Evolutionary conservation across 2,113 vertebrate genomes (phyloP).

Genomic region (Etia nguti): DNA sequence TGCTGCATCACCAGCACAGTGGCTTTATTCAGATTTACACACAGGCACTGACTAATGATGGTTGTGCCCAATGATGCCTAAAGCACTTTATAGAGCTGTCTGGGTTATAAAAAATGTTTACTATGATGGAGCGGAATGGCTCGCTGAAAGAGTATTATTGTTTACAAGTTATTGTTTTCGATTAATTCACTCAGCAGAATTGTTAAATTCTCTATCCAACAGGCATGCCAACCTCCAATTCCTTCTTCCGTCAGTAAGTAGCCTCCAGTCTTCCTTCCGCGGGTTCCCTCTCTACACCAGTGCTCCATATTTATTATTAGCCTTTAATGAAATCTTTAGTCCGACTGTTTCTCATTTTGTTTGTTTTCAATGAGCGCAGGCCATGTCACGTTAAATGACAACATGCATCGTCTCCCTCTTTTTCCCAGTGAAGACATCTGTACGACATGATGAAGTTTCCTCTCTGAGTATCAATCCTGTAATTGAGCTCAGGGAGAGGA

Average conservation of each 20-base stretch:
- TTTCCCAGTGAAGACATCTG: slow-evolving; percentile 74
- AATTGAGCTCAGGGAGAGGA: slow-evolving; percentile 73
- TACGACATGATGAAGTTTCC: slow-evolving; percentile 79
- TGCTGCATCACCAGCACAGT: slow-evolving; percentile 16
- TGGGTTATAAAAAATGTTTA: slow-evolving; percentile 67
- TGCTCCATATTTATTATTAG: slow-evolving; percentile 10
- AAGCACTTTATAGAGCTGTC: slow-evolving; percentile 68
- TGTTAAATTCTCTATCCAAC: slow-evolving; percentile 27
- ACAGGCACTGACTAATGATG: slow-evolving; percentile 66
- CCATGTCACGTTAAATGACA: slow-evolving; percentile 68
- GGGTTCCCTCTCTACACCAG: background rate
- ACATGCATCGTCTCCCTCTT: slow-evolving; percentile 55
- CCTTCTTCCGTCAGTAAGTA: background rate
- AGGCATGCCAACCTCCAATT: background rate
- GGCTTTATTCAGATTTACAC: slow-evolving; percentile 59
- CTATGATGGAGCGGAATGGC: slow-evolving; percentile 61
- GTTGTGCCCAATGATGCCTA: slow-evolving; percentile 63
- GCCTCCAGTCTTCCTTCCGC: background rate
- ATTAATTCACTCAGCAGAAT: slow-evolving; percentile 56
- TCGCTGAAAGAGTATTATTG: slow-evolving; percentile 61
- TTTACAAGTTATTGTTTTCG: slow-evolving; percentile 62
- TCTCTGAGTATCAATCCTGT: slow-evolving; percentile 75
- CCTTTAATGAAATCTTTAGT: slow-evolving; percentile 36
- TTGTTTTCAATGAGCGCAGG: slow-evolving; percentile 37
- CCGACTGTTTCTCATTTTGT: slow-evolving; percentile 45